Evolutionary conservation across 2,113 vertebrate species (phyloP).

Genomic region (Odocoileus hemionus): DNA sequence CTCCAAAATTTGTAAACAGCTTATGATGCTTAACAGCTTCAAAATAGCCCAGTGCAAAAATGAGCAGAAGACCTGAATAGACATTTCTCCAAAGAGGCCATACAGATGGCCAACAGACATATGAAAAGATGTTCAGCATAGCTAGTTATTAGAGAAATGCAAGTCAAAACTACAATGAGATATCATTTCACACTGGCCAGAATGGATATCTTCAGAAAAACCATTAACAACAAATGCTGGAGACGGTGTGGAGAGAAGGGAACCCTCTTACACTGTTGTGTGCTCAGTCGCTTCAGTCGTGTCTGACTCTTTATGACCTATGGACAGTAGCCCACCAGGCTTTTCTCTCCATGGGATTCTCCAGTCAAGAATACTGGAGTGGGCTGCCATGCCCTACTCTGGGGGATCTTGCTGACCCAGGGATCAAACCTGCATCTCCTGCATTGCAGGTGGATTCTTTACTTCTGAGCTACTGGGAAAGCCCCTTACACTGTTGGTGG

Average conservation of each 20-base stretch:
- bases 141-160: neutral
- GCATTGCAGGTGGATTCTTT: neutral
- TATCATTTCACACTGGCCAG: neutral
- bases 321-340: neutral
- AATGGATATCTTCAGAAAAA: neutral
- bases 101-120: neutral
- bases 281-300: neutral
- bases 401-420: neutral
- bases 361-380: neutral
- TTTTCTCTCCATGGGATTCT: neutral
- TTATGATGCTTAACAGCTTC: neutral
- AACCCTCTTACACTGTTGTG: neutral
- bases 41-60: neutral
- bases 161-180: neutral
- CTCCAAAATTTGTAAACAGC: neutral
- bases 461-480: neutral
- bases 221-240: neutral
- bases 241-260: neutral
- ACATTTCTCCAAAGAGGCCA: neutral
- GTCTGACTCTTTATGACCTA: neutral
- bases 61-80: neutral
- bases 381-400: neutral
- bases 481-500: neutral
- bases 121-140: neutral
- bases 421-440: neutral